Conservation (phyloP, 2,888 invertebrate genomes). For the Diarsia brunnea region DNA sequence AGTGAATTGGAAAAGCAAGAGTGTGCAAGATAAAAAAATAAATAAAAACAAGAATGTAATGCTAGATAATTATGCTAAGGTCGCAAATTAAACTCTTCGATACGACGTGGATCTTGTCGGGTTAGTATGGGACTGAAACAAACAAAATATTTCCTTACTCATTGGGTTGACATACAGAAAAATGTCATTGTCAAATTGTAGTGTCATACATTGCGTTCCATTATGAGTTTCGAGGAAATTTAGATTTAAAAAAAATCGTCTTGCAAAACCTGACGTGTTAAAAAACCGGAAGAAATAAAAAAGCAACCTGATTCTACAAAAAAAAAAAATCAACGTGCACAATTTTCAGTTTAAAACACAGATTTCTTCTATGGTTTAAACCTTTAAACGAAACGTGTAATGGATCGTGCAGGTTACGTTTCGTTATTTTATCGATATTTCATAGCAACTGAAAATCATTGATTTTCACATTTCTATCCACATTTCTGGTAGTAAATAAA, state of each 20-base stretch:
- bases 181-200: conserved; percentile 4
- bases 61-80: too few relatives aligned
- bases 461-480: conserved; percentile 20
- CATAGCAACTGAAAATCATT: conserved; percentile 58
- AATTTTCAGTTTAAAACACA: too few relatives aligned
- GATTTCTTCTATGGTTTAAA: too few relatives aligned
- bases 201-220: neutral
- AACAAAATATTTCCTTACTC: too few relatives aligned
- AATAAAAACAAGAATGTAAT: too few relatives aligned
- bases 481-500: neutral
- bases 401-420: conserved; percentile 33
- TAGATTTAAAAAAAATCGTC: neutral
- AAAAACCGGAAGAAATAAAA: neutral
- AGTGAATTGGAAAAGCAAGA: too few relatives aligned
- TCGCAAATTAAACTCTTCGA: too few relatives aligned
- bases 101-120: too few relatives aligned
- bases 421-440: conserved; percentile 64
- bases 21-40: too few relatives aligned
- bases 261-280: neutral
- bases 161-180: too few relatives aligned
- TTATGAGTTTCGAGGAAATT: neutral
- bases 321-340: neutral
- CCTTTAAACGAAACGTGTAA: neutral
- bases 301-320: neutral
- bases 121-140: too few relatives aligned